Conservation (phyloP, 2,888 invertebrate species). For the Zootermopsis nevadensis region DNA sequence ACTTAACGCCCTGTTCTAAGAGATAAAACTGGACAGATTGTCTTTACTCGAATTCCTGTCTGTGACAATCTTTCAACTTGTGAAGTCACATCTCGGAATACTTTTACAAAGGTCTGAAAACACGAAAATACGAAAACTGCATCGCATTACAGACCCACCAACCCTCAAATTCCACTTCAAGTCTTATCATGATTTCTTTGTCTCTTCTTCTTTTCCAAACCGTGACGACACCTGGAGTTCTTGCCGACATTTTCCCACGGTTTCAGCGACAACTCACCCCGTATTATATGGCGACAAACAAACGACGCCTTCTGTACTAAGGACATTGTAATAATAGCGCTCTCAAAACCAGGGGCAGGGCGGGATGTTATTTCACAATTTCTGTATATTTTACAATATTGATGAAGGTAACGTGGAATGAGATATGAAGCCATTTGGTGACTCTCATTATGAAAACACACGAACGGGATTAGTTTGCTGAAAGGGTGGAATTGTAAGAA, state of each 20-base stretch:
- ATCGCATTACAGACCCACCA: neutral
- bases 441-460: conserved; percentile 27
- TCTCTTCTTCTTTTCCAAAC: neutral
- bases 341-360: neutral
- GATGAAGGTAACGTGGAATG: conserved; percentile 20
- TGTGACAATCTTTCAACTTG: no score
- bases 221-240: conserved; percentile 20
- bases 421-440: neutral
- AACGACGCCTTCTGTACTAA: conserved; percentile 9
- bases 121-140: neutral
- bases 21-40: no score
- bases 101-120: neutral
- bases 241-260: conserved; percentile 30
- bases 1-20: no score
- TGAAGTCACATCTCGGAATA: neutral
- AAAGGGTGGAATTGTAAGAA: conserved; percentile 24
- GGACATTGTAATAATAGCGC: conserved; percentile 4
- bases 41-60: no score
- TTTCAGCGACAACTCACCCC: neutral
- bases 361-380: conserved; percentile 15
- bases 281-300: conserved; percentile 33
- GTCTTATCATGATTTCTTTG: neutral
- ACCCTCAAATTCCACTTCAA: neutral
- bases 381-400: conserved; percentile 27
- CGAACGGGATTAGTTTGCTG: neutral